Conservation (phyloP, 2,797 vertebrate species). For the Pantherophis vulpinus region DNA sequence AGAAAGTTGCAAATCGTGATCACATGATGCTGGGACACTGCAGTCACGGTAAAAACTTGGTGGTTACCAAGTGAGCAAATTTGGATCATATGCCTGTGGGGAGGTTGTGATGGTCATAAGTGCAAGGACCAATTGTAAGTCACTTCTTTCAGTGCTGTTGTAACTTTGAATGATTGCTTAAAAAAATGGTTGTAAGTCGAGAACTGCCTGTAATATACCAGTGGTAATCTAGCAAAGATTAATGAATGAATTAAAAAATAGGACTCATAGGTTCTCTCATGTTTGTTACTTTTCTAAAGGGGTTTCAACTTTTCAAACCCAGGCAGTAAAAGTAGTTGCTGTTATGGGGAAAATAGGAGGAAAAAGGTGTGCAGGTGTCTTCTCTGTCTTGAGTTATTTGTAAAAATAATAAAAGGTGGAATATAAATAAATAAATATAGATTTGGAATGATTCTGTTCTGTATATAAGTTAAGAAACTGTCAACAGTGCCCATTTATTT, state of each 20-base stretch:
- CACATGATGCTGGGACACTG: background rate
- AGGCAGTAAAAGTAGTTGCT: background rate
- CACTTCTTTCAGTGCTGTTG: background rate
- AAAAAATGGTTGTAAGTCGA: background rate
- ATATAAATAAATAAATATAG: background rate
- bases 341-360: background rate
- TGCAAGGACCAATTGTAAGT: background rate
- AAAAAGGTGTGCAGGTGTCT: background rate
- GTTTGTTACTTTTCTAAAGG: background rate
- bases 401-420: background rate
- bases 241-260: background rate
- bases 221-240: background rate
- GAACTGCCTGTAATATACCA: background rate
- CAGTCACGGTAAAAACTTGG: background rate
- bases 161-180: background rate
- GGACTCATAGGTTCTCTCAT: background rate
- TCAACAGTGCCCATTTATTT: background rate
- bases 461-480: background rate
- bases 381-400: background rate
- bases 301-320: background rate
- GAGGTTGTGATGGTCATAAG: background rate
- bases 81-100: background rate
- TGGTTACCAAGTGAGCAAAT: background rate
- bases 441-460: background rate
- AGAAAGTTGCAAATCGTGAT: background rate